Evolutionary conservation across 2,888 invertebrate genomes (phyloP).

Genomic region (Mythimna pallens): DNA sequence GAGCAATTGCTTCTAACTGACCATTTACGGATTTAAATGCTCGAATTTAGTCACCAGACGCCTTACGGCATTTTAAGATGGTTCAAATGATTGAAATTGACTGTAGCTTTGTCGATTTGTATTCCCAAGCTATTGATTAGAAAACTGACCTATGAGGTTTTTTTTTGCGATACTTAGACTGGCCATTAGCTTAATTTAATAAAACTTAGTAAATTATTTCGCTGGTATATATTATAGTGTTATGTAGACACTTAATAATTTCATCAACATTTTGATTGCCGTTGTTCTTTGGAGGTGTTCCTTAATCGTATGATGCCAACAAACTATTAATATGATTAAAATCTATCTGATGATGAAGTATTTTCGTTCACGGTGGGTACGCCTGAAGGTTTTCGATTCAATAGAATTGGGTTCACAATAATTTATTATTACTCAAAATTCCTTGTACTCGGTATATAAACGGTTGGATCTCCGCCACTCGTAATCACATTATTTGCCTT

Average conservation of each 20-base stretch:
- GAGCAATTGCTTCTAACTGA: neutral
- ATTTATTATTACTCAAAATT: slow-evolving; percentile 35
- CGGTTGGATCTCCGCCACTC: slow-evolving; percentile 20
- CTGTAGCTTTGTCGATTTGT: neutral
- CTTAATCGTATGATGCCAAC: no score
- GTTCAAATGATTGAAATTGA: neutral
- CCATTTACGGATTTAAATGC: slow-evolving; percentile 7
- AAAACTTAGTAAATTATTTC: no score
- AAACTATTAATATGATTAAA: neutral
- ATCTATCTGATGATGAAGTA: neutral
- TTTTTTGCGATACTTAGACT: no score
- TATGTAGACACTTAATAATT: no score
- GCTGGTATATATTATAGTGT: no score
- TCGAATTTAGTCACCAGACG: neutral
- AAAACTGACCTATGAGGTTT: neutral
- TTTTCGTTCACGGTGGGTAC: slow-evolving; percentile 2
- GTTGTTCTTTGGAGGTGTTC: no score
- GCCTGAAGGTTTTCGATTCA: slow-evolving; percentile 33
- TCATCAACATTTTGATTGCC: no score
- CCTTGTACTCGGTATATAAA: slow-evolving; percentile 22
- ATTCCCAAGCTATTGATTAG: neutral
- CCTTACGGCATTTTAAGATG: no score
- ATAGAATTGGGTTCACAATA: slow-evolving; percentile 35
- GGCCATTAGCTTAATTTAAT: no score
- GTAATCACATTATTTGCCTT: slow-evolving; percentile 36